phyloP scores from a whole-genome alignment of 1,140 invertebrate species.

The Meteorus sp. region DNA sequence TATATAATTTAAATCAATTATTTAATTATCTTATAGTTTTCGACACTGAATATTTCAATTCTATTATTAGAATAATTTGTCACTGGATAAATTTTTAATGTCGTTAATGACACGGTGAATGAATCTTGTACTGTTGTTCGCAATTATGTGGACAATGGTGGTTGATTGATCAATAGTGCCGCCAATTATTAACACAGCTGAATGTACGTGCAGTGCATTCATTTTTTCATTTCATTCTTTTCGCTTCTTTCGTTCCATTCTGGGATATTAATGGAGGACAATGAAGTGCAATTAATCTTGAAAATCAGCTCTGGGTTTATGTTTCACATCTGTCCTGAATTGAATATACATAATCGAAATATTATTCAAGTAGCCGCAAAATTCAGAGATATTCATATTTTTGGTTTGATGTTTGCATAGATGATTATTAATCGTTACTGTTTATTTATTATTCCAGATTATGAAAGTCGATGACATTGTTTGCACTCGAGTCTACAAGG shows the following conservation, averaged over 20 bases:
- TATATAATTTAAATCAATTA: neutral
- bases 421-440: neutral
- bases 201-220: slow-evolving; percentile 15
- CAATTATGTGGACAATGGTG: slow-evolving; percentile 25
- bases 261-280: neutral
- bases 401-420: neutral
- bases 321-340: too few relatives aligned
- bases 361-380: too few relatives aligned
- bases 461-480: slow-evolving; percentile 73
- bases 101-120: neutral
- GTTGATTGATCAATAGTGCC: slow-evolving; percentile 43
- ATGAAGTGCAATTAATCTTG: too few relatives aligned
- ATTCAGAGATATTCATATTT: too few relatives aligned
- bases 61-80: neutral
- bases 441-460: slow-evolving; percentile 57
- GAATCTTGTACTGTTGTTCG: too few relatives aligned
- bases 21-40: too few relatives aligned
- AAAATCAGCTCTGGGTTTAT: too few relatives aligned
- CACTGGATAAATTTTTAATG: neutral
- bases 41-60: too few relatives aligned
- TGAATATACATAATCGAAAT: too few relatives aligned
- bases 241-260: neutral
- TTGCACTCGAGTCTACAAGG: slow-evolving; percentile 74
- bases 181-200: slow-evolving; percentile 34
- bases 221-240: slow-evolving; percentile 11